These are phyloP conservation scores for Heliconius hermathena DNA, from an alignment of 1,140 invertebrate genomes.

Conservation along the genomic window DNA sequence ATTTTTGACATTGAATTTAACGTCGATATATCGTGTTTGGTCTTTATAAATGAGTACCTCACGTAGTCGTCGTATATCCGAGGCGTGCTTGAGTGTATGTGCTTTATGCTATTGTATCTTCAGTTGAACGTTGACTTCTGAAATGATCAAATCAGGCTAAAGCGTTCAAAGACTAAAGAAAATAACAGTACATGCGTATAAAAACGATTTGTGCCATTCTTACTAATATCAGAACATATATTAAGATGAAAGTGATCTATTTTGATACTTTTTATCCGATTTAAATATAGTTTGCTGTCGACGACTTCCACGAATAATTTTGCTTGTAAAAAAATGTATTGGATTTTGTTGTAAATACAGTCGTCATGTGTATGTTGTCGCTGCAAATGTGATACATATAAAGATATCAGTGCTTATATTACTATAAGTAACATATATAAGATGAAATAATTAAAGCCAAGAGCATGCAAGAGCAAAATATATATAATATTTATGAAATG, in stretches of 20 bases:
- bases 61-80: not conserved
- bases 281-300: slow-evolving; percentile 1
- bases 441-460: not conserved
- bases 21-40: slow-evolving; percentile 16
- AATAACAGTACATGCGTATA: not conserved
- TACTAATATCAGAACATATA: not conserved
- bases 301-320: not conserved
- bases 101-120: slow-evolving; percentile 24
- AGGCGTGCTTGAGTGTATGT: not conserved
- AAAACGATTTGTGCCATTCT: not conserved
- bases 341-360: not conserved
- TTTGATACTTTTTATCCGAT: not conserved
- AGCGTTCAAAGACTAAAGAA: not conserved
- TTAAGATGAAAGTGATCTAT: not conserved
- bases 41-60: slow-evolving; percentile 6
- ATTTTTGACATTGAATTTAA: slow-evolving; percentile 54
- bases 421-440: not conserved
- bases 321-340: not conserved
- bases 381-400: not conserved
- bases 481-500: not conserved
- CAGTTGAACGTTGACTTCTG: slow-evolving; percentile 5
- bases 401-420: not conserved
- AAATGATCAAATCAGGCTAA: not conserved
- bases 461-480: not conserved
- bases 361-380: not conserved